Evolutionary conservation across 2,113 vertebrate genomes (phyloP).

Genomic region (Oreochromis niloticus): DNA sequence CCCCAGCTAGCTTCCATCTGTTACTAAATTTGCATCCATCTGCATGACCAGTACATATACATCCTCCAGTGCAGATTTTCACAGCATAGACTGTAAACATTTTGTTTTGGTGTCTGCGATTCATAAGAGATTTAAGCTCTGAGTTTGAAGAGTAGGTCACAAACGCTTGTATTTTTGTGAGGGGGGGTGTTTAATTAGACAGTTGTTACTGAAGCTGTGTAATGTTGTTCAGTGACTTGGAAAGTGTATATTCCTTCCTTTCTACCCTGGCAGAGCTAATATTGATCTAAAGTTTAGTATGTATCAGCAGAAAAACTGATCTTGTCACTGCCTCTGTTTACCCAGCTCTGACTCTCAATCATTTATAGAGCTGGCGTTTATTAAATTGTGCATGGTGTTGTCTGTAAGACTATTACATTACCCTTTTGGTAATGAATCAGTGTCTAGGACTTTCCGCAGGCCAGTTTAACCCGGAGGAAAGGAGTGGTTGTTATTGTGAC

Average conservation of each 20-base stretch:
- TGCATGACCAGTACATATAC: not conserved
- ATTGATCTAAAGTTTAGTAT: not conserved
- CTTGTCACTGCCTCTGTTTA: not conserved
- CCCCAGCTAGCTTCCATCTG: constrained; percentile 1
- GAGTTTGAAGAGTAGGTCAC: not conserved
- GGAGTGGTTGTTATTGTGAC: not conserved
- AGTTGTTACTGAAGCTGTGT: not conserved
- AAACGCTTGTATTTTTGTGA: not conserved
- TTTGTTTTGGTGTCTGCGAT: not conserved
- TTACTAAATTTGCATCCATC: not conserved
- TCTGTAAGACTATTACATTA: not conserved
- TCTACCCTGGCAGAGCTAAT: not conserved
- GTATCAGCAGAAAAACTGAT: not conserved
- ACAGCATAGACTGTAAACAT: not conserved
- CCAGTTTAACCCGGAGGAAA: not conserved
- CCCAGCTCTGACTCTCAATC: not conserved
- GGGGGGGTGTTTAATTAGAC: not conserved
- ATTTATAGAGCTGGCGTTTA: not conserved
- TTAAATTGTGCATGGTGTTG: not conserved
- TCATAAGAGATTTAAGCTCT: not conserved
- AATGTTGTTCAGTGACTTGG: not conserved
- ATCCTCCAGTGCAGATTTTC: not conserved
- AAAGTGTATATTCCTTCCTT: not conserved
- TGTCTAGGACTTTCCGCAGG: not conserved
- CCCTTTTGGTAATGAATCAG: not conserved